These are phyloP conservation scores for Spodoptera litura DNA, from an alignment of 1,140 invertebrate species.

Conservation along the genomic window DNA sequence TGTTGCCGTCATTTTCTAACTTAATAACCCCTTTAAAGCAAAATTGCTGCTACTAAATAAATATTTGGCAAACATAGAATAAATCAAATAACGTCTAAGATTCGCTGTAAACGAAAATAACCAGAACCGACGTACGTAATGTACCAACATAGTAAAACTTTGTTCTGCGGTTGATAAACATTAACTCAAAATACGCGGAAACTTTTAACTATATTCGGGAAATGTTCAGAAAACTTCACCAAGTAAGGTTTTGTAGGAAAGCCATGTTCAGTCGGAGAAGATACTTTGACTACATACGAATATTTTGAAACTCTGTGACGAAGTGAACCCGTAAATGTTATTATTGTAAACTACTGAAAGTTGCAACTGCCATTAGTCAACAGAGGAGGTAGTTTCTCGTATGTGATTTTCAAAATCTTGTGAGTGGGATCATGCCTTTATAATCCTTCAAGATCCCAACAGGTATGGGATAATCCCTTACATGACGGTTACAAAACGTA, in stretches of 20 bases:
- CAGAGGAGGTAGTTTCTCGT: too few species aligned
- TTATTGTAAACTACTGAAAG: too few species aligned
- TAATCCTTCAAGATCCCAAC: too few species aligned
- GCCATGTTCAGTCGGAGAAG: not conserved
- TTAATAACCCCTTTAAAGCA: not conserved
- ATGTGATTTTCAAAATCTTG: too few species aligned
- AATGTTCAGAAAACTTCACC: conserved; percentile 17
- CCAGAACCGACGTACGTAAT: not conserved
- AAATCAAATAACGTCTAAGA: conserved; percentile 13
- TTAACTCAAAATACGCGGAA: conserved; percentile 21
- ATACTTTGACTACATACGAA: conserved; percentile 2
- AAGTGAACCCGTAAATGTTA: not conserved
- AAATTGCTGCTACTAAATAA: not conserved
- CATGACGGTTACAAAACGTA: too few species aligned
- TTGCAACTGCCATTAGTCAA: too few species aligned
- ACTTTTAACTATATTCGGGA: conserved; percentile 22
- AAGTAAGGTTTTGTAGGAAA: conserved; percentile 8
- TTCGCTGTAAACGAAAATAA: conserved; percentile 7
- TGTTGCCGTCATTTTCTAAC: too few species aligned
- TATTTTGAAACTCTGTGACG: not conserved
- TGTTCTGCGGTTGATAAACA: conserved; percentile 18
- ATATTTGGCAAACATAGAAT: not conserved
- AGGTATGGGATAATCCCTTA: too few species aligned
- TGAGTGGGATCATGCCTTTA: too few species aligned
- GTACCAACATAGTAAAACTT: conserved; percentile 2